Evolutionary conservation across 1,140 invertebrate species (phyloP).

Genomic region (Drosophila insularis): DNA sequence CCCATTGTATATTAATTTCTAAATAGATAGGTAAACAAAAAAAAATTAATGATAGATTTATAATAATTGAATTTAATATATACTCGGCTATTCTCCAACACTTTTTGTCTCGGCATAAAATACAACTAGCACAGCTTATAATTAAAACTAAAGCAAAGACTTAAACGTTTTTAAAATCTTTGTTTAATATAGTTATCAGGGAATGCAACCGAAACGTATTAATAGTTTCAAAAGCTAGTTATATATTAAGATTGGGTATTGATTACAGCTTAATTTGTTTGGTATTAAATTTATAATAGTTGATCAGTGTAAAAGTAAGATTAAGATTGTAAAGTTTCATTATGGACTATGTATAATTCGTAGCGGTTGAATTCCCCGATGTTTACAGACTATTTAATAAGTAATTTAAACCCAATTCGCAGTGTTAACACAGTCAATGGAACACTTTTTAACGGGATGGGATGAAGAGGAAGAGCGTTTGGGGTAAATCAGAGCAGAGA

Average conservation of each 20-base stretch:
- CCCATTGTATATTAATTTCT: neutral
- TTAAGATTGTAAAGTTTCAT: too few relatives aligned
- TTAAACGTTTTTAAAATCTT: neutral
- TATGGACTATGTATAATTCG: neutral
- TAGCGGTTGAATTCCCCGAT: neutral
- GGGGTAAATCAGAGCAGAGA: neutral
- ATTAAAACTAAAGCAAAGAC: neutral
- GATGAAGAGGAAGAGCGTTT: neutral
- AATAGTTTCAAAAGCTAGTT: neutral
- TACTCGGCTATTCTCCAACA: neutral
- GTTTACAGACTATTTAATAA: constrained; percentile 23
- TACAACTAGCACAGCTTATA: constrained; percentile 5
- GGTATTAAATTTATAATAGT: neutral
- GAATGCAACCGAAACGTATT: neutral
- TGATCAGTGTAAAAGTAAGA: too few relatives aligned
- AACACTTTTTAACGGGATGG: constrained; percentile 52
- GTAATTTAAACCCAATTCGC: constrained; percentile 55
- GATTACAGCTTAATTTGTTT: neutral
- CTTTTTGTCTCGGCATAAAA: neutral
- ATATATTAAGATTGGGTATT: too few relatives aligned
- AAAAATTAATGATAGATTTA: neutral
- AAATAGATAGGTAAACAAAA: neutral
- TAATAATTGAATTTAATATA: neutral
- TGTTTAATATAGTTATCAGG: neutral
- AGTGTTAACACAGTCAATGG: constrained; percentile 77